Conservation (phyloP, 2,113 vertebrate genomes). For the Egretta garzetta region DNA sequence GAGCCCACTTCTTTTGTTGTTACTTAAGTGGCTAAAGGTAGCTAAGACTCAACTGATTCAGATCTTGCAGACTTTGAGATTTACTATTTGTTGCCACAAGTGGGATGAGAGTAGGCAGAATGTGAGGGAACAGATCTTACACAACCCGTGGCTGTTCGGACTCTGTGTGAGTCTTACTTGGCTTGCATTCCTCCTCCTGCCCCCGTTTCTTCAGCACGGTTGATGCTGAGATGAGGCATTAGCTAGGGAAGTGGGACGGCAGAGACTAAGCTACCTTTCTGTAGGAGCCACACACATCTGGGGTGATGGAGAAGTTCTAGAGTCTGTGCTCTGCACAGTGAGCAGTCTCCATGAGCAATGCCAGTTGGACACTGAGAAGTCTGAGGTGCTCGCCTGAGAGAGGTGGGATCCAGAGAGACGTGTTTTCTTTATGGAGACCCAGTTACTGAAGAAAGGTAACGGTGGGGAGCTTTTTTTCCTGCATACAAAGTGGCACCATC, state of each 20-base stretch:
- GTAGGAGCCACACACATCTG: neutral
- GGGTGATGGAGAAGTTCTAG: neutral
- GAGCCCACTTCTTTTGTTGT: neutral
- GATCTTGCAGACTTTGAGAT: conserved; percentile 5
- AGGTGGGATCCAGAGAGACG: neutral
- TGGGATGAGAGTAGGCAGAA: neutral
- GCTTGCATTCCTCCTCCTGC: neutral
- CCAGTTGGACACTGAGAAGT: neutral
- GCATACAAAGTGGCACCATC: neutral
- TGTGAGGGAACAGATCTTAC: neutral
- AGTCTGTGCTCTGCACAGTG: neutral
- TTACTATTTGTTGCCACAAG: neutral
- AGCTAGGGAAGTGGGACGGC: neutral
- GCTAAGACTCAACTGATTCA: neutral
- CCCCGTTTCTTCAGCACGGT: neutral
- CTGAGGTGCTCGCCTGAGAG: neutral
- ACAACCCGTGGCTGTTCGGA: neutral
- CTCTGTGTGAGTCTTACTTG: neutral
- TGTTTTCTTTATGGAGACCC: neutral
- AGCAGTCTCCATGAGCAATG: neutral
- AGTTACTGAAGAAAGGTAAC: neutral
- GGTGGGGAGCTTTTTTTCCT: neutral
- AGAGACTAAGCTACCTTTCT: neutral
- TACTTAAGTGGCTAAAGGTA: neutral
- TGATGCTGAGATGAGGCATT: neutral